Evolutionary conservation across 2,888 invertebrate genomes (phyloP).

Genomic region (Ctena decussata): DNA sequence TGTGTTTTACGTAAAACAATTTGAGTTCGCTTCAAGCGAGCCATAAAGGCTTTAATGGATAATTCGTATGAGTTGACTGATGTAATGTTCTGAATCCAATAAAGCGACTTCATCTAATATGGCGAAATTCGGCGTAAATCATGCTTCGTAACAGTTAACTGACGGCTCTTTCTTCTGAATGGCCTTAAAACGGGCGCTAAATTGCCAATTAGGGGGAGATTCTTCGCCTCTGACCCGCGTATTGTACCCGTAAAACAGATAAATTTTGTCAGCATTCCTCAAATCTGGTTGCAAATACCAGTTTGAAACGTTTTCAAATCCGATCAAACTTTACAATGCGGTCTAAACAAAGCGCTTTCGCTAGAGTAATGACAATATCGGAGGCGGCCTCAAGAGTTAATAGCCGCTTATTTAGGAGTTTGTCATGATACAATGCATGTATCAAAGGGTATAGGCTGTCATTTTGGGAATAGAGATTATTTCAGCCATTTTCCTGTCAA

Average conservation of each 20-base stretch:
- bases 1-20: conserved; percentile 59
- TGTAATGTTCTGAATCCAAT: conserved; percentile 49
- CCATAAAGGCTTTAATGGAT: conserved; percentile 58
- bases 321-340: not conserved
- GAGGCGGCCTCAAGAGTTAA: not conserved
- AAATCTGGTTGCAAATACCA: not conserved
- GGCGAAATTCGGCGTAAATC: conserved; percentile 55
- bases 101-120: conserved; percentile 29
- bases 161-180: conserved; percentile 22
- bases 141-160: conserved; percentile 48
- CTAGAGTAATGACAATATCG: not conserved
- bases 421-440: not conserved
- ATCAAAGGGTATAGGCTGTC: not conserved
- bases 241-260: conserved; percentile 31
- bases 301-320: conserved; percentile 1
- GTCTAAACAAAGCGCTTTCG: not conserved
- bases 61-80: conserved; percentile 40
- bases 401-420: not conserved
- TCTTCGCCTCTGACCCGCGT: conserved; percentile 19
- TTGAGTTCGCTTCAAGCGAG: conserved; percentile 30
- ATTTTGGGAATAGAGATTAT: not conserved
- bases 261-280: conserved; percentile 12
- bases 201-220: conserved; percentile 26
- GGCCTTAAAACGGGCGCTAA: conserved; percentile 37
- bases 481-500: not conserved